Evolutionary conservation across 2,797 vertebrate genomes (phyloP), one percentile per base, ranked within the genome.

Genomic region (Siniperca obscura): DNA sequence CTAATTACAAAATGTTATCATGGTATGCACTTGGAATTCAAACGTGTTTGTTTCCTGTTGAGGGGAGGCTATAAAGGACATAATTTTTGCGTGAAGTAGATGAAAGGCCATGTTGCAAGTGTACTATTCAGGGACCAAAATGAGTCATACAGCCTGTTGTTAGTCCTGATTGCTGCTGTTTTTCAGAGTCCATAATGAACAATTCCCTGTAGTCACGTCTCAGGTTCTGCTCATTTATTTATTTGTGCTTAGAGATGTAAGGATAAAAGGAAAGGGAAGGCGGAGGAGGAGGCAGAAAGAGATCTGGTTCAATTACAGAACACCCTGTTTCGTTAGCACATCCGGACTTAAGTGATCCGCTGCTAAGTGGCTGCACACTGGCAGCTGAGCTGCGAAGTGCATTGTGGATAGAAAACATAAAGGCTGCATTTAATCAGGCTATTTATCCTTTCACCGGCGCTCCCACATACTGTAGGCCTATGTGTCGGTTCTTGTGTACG

Each of bases 221-320:
- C 85, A 93, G 89, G 90, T 93, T 94, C 83, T 90, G 75, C 81
- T 90, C 85, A 79, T 92, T 90, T 91, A 91, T 93, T 93, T 92
- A 91, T 95, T 92, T 93, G 85, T 87, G 89, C 89, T 86, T 53
- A 21, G 80, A 83, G 82, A 90, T 56, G 34, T 79, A 52, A 78
- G 79, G 87, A 92, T 91, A 70, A 92, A 94, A 92, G 90, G 71
- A 70, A 70, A 80, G 70, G 42, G 75, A 72, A 76, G 71, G 68
- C 17, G 8, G 68, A 83, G 76, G 55, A 69, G 80, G 71, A 82
- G 76, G 70, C 67, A 79, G 73, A 83, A 83, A 80, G 66, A 69
- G 81, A 84, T 87, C 90, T 89, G 90, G 84, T 91, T 93, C 86
- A 78, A 83, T 93, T 93, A 89, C 86, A 88, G 62, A 78, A 68